Evolutionary conservation across 2,888 invertebrate species (phyloP), one percentile per base, ranked within the genome.

Genomic region (Carcina quercana): DNA sequence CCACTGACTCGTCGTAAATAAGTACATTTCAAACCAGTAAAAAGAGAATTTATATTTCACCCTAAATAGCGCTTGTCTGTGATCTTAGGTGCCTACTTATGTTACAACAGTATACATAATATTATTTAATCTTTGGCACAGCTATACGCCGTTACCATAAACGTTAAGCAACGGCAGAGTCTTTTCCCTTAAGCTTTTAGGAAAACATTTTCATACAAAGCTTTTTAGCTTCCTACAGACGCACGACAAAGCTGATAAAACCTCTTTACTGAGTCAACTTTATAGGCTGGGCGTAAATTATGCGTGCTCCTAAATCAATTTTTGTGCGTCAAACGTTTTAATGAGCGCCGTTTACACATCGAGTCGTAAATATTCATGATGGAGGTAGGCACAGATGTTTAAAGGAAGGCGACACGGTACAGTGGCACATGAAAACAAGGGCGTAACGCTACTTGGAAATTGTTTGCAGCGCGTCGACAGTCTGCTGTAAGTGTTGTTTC

Each of bases 321-420:
- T 42, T 33, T 40, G 35, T 36, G 34, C 30, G 40, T 50, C 48
- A 43, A 58, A 55, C 47, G 47, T 48, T 58, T 56, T 58, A 60
- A 61, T 59, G 59, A 59, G 57, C 52, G 51, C 45, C 43, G 47
- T 50, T 51, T 44, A 44, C 50, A 46, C 46, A 54, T 50, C 43
- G 53, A 51, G 47, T 50, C 55, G 63, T 65, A 60, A 63, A 66
- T 66, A 66, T 65, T 65, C 58, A 65, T 59, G 45, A 33, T 20
- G 41, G 49, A 53, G 51, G 54, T 46, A 49, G 41, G 44, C 44
- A 40, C 52, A 45, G 52, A 58, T 56, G 55, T 58, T 35, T 37
- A 31, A 35, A 37, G 34, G 32, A 28, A n/a, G n/a, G n/a, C n/a
- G 10, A n/a, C n/a, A 35, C 37, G 36, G 39, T 40, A 42, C 34